phyloP scores from a whole-genome alignment of 2,113 vertebrate species.

The Spea multiplicata region DNA sequence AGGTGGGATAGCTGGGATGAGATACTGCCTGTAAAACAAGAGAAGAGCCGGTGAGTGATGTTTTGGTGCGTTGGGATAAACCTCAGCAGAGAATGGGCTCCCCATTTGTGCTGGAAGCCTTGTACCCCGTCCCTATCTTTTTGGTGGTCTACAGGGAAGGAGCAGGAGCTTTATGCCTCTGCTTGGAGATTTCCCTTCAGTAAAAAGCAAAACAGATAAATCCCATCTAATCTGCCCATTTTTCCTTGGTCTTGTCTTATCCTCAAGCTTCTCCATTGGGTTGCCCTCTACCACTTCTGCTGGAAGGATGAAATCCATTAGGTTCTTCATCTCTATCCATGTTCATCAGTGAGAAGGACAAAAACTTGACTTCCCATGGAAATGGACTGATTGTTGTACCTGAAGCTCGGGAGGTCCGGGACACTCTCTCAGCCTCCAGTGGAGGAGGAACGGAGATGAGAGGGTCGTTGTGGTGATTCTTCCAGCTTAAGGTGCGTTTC shows the following conservation, averaged over 20 bases:
- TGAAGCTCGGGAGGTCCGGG: conserved; percentile 52
- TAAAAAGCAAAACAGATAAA: too few relatives aligned
- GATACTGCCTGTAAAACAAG: conserved; percentile 55
- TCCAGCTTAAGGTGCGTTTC: conserved; percentile 76
- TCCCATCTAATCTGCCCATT: too few relatives aligned
- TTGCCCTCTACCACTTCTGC: too few relatives aligned
- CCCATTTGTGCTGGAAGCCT: neutral
- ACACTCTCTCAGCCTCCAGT: conserved; percentile 47
- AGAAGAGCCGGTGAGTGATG: neutral
- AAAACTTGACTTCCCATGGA: neutral
- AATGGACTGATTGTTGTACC: conserved; percentile 52
- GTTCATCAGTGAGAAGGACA: too few relatives aligned
- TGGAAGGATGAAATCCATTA: too few relatives aligned
- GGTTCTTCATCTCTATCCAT: too few relatives aligned
- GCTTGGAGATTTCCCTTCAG: too few relatives aligned
- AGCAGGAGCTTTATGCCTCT: too few relatives aligned
- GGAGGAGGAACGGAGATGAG: conserved; percentile 51
- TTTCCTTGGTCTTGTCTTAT: too few relatives aligned
- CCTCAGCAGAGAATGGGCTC: neutral
- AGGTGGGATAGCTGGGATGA: conserved; percentile 56
- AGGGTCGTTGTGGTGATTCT: conserved; percentile 68
- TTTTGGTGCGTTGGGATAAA: too few relatives aligned
- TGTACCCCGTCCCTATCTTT: neutral
- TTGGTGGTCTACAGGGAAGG: too few relatives aligned
- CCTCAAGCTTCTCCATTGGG: too few relatives aligned